phyloP scores from a whole-genome alignment of 2,113 vertebrate genomes.

The Panthera uncia region DNA sequence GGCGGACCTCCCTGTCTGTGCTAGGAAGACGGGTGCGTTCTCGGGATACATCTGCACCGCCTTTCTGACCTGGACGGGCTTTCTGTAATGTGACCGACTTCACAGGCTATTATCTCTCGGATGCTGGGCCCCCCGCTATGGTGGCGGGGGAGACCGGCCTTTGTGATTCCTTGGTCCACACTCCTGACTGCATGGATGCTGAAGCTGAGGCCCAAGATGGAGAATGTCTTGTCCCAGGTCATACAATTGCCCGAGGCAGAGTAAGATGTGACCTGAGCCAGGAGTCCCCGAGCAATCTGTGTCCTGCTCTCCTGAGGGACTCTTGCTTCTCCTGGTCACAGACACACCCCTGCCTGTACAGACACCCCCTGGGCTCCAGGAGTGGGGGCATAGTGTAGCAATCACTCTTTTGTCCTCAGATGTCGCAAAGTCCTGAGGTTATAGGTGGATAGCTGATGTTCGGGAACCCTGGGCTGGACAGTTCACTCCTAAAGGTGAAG shows the following conservation, averaged over 20 bases:
- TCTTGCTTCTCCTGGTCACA: not conserved
- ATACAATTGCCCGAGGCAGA: not conserved
- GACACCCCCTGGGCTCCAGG: not conserved
- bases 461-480: not conserved
- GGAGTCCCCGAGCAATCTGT: not conserved
- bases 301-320: not conserved
- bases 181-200: not conserved
- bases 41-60: not conserved
- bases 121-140: not conserved
- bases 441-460: not conserved
- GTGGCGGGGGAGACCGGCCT: not conserved
- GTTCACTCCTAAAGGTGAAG: not conserved
- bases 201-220: not conserved
- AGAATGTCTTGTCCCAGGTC: not conserved
- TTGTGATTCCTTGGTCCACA: no score
- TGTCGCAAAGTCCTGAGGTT: not conserved
- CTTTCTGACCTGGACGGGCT: not conserved
- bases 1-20: no score
- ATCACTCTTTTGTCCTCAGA: not conserved
- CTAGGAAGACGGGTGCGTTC: not conserved
- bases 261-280: not conserved
- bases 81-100: not conserved
- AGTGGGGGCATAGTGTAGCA: not conserved
- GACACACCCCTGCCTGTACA: not conserved
- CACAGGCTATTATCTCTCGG: not conserved